A percentile compares a stretch with the other conserved stretches of the same genome.
phyloP scores from a whole-genome alignment of 2,113 vertebrate species.

The Eurypyga helias region DNA sequence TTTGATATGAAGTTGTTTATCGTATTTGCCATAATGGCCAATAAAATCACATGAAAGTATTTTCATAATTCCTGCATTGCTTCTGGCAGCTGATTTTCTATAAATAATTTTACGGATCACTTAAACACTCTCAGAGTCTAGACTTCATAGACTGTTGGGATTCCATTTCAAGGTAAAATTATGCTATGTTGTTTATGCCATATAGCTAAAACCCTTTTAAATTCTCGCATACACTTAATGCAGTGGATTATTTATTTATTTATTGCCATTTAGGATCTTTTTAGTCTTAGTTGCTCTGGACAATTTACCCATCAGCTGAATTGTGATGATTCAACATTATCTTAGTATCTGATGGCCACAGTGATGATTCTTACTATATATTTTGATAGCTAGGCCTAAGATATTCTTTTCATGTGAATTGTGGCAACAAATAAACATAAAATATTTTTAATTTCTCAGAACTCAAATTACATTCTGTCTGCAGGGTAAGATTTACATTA shows the following conservation, averaged over 20 bases:
- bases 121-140: background rate
- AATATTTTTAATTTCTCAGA: background rate
- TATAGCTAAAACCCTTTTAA: background rate
- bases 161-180: background rate
- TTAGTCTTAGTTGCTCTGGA: background rate
- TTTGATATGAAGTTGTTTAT: background rate
- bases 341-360: background rate
- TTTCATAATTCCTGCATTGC: background rate
- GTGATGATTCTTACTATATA: background rate
- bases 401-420: background rate
- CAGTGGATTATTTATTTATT: too few species aligned
- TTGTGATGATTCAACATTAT: background rate
- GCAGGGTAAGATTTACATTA: background rate
- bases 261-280: background rate
- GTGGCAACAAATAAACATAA: background rate
- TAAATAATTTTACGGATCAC: background rate
- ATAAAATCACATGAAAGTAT: background rate
- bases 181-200: background rate
- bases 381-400: background rate
- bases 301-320: background rate
- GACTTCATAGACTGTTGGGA: background rate
- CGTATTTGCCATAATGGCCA: background rate
- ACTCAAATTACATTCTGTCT: background rate
- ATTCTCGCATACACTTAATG: background rate
- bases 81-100: background rate